Evolutionary conservation across 2,797 vertebrate genomes (phyloP).

Genomic region (Hippocampus kuda): DNA sequence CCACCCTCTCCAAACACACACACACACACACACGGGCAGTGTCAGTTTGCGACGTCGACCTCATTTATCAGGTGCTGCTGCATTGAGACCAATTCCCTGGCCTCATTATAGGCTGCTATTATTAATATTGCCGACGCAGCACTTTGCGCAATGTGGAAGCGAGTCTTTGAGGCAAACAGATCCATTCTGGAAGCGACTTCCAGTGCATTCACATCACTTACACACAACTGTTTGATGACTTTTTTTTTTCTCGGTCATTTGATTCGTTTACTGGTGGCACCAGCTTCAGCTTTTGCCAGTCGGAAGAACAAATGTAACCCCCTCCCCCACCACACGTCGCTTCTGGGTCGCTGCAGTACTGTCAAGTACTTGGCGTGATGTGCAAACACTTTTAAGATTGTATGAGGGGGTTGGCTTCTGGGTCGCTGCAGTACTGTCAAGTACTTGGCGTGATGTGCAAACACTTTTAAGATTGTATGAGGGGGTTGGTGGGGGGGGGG

Average conservation of each 20-base stretch:
- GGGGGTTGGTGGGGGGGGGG: too few species aligned
- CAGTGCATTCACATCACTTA: neutral
- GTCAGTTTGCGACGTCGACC: constrained; percentile 44
- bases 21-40: constrained; percentile 9
- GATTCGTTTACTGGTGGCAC: too few species aligned
- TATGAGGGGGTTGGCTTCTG: neutral
- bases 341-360: neutral
- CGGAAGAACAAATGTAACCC: too few species aligned
- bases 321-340: too few species aligned
- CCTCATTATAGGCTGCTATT: constrained; percentile 62
- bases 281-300: too few species aligned
- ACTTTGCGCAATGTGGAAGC: constrained; percentile 41
- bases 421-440: neutral
- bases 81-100: constrained; percentile 56
- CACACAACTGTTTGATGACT: constrained; percentile 5
- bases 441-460: neutral
- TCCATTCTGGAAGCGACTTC: constrained; percentile 41
- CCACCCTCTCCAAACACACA: neutral
- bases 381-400: neutral
- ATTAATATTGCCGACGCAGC: constrained; percentile 57
- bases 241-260: constrained; percentile 14
- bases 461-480: neutral
- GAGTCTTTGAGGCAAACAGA: constrained; percentile 29
- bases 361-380: neutral
- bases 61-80: constrained; percentile 53